Base-by-base conservation (phyloP, 2,888 invertebrate species). In the Rugalucina vietnamica region DNA sequence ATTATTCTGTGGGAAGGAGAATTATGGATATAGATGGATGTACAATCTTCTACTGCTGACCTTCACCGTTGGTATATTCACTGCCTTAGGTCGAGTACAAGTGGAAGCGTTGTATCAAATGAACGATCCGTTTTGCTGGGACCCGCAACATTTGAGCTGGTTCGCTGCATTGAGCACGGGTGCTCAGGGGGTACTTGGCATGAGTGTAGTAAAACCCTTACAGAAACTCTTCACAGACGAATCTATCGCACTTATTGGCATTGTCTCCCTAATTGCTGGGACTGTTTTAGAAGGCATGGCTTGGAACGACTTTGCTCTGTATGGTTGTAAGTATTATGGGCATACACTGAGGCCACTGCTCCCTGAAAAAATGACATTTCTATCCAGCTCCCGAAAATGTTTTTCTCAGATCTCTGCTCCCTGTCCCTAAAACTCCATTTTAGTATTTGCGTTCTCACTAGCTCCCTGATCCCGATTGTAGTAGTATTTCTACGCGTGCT, bases 71-170 rank as follows among this genome's bases (percentile, higher is more conserved):
- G 57, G 76, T 0, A 77, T 82, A 69, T 78, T 87, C 43, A 65
- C 79, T 12, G 74, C 78, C n/a, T 79, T 88, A 29, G 90, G 84
- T 12, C 82, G 88, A 29, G 29, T 49, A 1, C 79, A 71, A 1
- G 87, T 89, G 0, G 89, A 90, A 34, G 81, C 89, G 0, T 50
- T 90, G 10, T 90, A 87, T 69, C 82, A 87, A 49, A 73, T 90
- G 24, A 85, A 77, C 5, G 39, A 82, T 0, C 90, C 90, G 24
- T 91, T 91, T 70, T 91, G 91, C 76, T 90, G 90, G 87, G 76
- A 79, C 21, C 75, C 91, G 0, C 75, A 86, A 18, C 85, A 82
- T 37, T 69, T 91, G 0, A 89, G 90, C 0, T 80, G 81, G 32
- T 91, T 82, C 70, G 69, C 69, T 1, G 85, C 88, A 0, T 32